Base-by-base conservation (phyloP, 2,797 vertebrate genomes). In the Rhinoraja longicauda region DNA sequence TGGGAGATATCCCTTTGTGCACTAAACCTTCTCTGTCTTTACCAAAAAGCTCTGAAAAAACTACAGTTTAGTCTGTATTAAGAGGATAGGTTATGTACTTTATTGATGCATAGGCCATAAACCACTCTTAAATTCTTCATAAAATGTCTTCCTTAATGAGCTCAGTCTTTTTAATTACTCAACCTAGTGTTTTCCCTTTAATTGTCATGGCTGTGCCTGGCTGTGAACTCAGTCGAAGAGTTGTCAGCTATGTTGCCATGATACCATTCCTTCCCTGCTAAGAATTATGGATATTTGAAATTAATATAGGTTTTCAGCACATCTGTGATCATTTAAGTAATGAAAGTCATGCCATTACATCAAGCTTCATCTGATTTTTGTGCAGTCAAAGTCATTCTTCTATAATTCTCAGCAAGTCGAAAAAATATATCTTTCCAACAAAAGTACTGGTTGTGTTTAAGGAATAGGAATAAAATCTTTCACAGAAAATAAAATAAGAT, bases 231-330 rank as follows among this genome's bases (percentile, higher is more conserved):
- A 19, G 17, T 36, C 24, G 62, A 62, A 36, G 13, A n/a, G 36
- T 17, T 88, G 64, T 13, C 84, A 67, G n/a, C 32, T 26, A 29
- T 84, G 62, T 67, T 88, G 84, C n/a, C 15, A 67, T 64, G n/a
- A 67, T 5, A 36, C n/a, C 64, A 29, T 88, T 88, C 64, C n/a
- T 88, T 88, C 59, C 70, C n/a, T 36, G 15, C 17, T 64, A 36
- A 88, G 62, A 53, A 59, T 32, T 84, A 32, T 32, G 57, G 57
- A 62, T 86, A 62, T 86, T 62, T 86, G 57, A 86, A 86, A 86
- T 86, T 62, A 86, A 86, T 86, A 57, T 19, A 17, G 15, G 24
- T 82, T 82, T 82, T 82, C 79, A 59, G 53, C 24, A 59, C 24
- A 4, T 81, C 39, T 82, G 45, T 59, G 45, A 24, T 82, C 45